These are phyloP conservation scores for Lophotriccus pileatus DNA, from an alignment of 2,797 vertebrate genomes.

Conservation along the genomic window DNA sequence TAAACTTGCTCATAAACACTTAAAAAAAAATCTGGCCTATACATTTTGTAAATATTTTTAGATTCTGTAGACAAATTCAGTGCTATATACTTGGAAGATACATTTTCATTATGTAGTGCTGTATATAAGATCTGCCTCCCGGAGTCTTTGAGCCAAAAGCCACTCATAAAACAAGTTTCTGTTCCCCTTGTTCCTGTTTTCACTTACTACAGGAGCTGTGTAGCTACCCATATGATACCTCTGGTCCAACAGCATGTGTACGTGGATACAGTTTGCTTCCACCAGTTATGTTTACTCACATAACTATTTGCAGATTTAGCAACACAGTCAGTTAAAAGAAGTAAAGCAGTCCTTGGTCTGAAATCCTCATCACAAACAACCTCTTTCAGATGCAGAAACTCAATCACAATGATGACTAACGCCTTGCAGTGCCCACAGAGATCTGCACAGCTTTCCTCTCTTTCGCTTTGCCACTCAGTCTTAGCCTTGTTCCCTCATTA, in stretches of 20 bases:
- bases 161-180: not conserved
- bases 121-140: not conserved
- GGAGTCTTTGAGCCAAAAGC: not conserved
- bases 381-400: not conserved
- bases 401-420: not conserved
- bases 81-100: not conserved
- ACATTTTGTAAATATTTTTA: not conserved
- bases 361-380: not conserved
- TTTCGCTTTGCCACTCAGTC: not conserved
- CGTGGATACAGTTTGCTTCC: not conserved
- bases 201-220: not conserved
- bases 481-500: not conserved
- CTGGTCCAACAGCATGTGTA: not conserved
- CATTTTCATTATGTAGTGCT: not conserved
- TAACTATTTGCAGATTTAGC: not conserved
- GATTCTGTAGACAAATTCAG: not conserved
- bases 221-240: not conserved
- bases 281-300: not conserved
- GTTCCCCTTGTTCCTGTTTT: not conserved
- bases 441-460: not conserved
- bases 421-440: not conserved
- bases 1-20: not conserved
- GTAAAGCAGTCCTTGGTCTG: not conserved
- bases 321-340: not conserved
- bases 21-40: not conserved